Conservation (phyloP, 2,888 invertebrate genomes). For the Macrosoma leucophasiata region DNA sequence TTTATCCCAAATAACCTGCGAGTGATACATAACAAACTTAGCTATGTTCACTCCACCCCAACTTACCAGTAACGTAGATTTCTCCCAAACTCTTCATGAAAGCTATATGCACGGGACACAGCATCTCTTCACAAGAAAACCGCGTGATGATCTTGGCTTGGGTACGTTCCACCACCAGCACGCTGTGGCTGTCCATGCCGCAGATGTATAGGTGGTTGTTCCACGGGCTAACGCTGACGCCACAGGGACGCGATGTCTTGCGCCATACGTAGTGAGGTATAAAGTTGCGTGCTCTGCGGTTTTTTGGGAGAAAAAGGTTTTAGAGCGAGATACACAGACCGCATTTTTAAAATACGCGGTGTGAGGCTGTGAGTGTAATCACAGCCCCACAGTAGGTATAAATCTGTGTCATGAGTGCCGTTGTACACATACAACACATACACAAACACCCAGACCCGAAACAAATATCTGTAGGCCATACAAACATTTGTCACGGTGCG, state of each 20-base stretch:
- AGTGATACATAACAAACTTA: background rate
- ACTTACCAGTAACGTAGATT: conserved; percentile 75
- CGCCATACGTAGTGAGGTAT: conserved; percentile 73
- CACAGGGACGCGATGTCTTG: conserved; percentile 79
- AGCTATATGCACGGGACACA: conserved; percentile 78
- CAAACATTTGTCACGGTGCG: too few relatives aligned
- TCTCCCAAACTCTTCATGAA: conserved; percentile 74
- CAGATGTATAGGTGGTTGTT: conserved; percentile 77
- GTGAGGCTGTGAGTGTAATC: too few relatives aligned
- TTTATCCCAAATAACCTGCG: background rate
- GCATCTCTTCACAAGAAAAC: conserved; percentile 73
- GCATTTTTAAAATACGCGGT: too few relatives aligned
- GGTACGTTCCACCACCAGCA: conserved; percentile 63
- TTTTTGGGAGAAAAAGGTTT: too few relatives aligned
- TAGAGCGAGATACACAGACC: too few relatives aligned
- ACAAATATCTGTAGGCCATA: too few relatives aligned
- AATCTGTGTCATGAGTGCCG: too few relatives aligned
- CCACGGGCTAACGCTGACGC: conserved; percentile 80
- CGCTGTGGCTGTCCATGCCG: conserved; percentile 80
- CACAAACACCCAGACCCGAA: too few relatives aligned
- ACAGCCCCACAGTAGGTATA: too few relatives aligned
- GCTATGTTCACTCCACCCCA: too few relatives aligned
- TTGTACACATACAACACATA: too few relatives aligned
- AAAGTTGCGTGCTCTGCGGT: conserved; percentile 71
- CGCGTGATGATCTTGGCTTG: conserved; percentile 71